Evolutionary conservation across 2,797 vertebrate genomes (phyloP).

Genomic region (Lates japonicus): DNA sequence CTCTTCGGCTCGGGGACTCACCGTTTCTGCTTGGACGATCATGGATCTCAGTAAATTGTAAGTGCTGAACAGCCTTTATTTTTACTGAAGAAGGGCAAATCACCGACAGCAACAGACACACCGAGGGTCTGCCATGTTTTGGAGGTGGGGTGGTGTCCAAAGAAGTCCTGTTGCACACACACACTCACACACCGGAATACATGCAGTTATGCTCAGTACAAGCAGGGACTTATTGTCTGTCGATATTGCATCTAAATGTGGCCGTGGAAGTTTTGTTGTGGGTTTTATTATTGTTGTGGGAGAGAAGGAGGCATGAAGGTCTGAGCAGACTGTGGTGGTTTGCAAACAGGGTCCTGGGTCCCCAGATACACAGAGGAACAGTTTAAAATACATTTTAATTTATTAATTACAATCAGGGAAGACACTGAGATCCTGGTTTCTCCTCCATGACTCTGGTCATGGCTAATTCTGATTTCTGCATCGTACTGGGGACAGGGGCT

Average conservation of each 20-base stretch:
- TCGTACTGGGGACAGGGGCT: background rate
- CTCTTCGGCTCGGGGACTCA: constrained; percentile 41
- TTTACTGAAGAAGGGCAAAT: background rate
- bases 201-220: constrained; percentile 50
- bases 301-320: constrained; percentile 18
- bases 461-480: background rate
- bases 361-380: background rate
- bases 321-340: constrained; percentile 8
- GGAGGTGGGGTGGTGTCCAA: constrained; percentile 55
- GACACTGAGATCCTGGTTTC: background rate
- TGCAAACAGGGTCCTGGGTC: constrained; percentile 7
- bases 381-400: background rate
- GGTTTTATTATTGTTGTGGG: constrained; percentile 14
- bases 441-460: background rate
- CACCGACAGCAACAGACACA: constrained; percentile 3
- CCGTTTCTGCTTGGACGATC: constrained; percentile 31
- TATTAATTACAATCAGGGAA: background rate
- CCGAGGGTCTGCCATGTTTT: constrained; percentile 8
- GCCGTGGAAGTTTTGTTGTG: constrained; percentile 56
- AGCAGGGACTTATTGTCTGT: constrained; percentile 53
- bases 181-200: constrained; percentile 14
- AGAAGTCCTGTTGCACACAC: constrained; percentile 37
- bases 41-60: constrained; percentile 89
- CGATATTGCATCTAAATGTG: constrained; percentile 21
- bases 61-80: constrained; percentile 53